Evolutionary conservation across 2,888 invertebrate genomes (phyloP), one percentile per base, ranked within the genome.

Genomic region (Myathropa florea): DNA sequence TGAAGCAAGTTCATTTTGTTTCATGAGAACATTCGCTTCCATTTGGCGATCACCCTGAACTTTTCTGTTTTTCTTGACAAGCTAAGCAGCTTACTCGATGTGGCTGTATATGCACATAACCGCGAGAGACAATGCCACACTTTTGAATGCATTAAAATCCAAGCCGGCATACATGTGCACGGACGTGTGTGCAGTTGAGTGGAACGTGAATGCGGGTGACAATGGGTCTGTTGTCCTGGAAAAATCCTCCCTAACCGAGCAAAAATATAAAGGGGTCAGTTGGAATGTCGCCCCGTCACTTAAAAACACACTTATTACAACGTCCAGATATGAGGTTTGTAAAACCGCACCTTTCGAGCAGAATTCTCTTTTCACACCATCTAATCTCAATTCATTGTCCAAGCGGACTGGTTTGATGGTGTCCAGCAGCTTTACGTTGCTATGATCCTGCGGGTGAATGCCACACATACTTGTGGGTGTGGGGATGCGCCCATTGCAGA

Each of bases 331-430:
- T 60, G 14, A 36, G 77, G 60, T 39, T 24, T 53, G 59, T 21
- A 33, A 64, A 72, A 60, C 79, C 79, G 33, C 72, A 79, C 53
- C 60, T 72, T 65, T 39, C 59, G 23, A 21, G 21, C 64, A 65
- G 65, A 65, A n/a, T 67, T 7, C 46, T 65, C 61, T 26, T 57
- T 82, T 82, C 76, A 57, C 71, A 82, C 76, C 61, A 36, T 71
- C 65, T 77, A 77, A 77, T 77, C 76, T 67, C 53, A 65, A 46
- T 67, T 72, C 55, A 60, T 71, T 76, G 82, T 76, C 64, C 71
- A 24, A 46, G 46, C 10, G 26, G 53, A 33, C 46, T 28, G n/a
- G 64, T 21, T 64, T 30, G 33, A 18, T 46, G 46, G 33, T 39
- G 24, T 67, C 30, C 30, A 39, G 28, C 57, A 64, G 46, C 46